Evolutionary conservation across 1,140 invertebrate species (phyloP), one percentile per base, ranked within the genome.

Genomic region (Scaptodrosophila lebanonensis): DNA sequence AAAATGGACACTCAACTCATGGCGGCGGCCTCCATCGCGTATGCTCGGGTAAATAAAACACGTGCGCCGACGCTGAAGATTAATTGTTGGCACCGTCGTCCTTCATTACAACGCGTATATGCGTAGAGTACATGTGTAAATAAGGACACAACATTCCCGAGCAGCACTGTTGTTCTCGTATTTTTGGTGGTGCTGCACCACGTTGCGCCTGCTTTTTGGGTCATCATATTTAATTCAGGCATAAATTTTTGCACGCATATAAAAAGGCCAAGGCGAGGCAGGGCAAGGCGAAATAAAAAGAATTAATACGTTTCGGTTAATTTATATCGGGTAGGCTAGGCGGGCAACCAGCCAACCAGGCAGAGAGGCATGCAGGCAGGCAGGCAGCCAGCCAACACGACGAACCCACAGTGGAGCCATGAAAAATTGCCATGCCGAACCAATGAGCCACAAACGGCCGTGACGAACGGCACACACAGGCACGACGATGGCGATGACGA

Each of bases 211-310:
- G 69, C 75, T 82, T 79, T 79, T 79, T 79, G 58, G 73, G 73
- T 75, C 73, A 79, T 79, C 73, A 79, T 79, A 79, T 79, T 82
- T 79, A 82, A 79, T 79, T 79, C 75, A 82, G 66, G 73, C 75
- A 79, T 82, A 82, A 69, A 79, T 79, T 79, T 79, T 82, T 79
- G 73, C 73, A 79, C 75, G 73, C 73, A 73, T 77, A 77, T 73
- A 82, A 82, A 77, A 56, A 75, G 47, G 50, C 63, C 40, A 30
- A 29, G 25, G 50, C 22, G 27, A 39, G 36, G 20, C 18, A 32
- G 7, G 5, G 16, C 27, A 36, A 52, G 16, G 56, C 33, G 54
- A 76, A 70, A 59, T 56, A 56, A 76, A 76, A 77, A 77, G 66
- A 76, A 77, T 82, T 79, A 79, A 73, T 79, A 79, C 73, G 75